Percentiles rank a stretch among this genome's conserved stretches.
Conservation (phyloP, 2,797 vertebrate genomes). For the Tolypeutes matacus region DNA sequence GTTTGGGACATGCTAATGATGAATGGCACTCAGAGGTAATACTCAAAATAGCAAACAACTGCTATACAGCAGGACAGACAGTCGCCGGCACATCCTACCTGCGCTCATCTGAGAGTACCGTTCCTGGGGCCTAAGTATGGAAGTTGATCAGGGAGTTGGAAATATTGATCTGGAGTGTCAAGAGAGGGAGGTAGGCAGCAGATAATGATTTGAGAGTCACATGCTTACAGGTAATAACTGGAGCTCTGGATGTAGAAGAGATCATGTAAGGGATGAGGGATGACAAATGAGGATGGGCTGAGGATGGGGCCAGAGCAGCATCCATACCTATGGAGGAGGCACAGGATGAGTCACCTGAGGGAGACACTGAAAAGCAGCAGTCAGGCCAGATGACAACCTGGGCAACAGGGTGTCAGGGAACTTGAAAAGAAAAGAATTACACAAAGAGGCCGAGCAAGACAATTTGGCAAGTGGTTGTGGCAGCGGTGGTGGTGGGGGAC, state of each 20-base stretch:
- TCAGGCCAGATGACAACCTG: conserved; percentile 6
- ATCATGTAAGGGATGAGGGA: neutral
- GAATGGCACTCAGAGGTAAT: neutral
- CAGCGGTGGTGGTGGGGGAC: no score
- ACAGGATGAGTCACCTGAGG: neutral
- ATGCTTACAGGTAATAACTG: neutral
- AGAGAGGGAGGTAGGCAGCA: neutral
- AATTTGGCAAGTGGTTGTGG: neutral
- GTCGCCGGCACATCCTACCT: neutral
- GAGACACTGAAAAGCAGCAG: neutral
- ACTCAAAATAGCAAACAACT: conserved; percentile 28
- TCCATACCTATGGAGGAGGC: neutral
- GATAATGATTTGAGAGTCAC: neutral
- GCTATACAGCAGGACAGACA: neutral
- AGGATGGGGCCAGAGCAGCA: neutral
- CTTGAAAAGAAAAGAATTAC: conserved; percentile 1
- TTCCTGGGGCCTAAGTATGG: neutral
- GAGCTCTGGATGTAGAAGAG: neutral
- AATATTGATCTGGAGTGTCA: neutral
- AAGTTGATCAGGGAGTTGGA: neutral
- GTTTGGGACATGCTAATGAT: conserved; percentile 4
- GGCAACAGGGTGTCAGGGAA: neutral
- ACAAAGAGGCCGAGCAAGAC: neutral
- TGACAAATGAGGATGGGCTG: neutral
- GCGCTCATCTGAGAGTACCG: neutral